Base-by-base conservation (phyloP, 2,797 vertebrate genomes). In the Notolepis coatsorum region DNA sequence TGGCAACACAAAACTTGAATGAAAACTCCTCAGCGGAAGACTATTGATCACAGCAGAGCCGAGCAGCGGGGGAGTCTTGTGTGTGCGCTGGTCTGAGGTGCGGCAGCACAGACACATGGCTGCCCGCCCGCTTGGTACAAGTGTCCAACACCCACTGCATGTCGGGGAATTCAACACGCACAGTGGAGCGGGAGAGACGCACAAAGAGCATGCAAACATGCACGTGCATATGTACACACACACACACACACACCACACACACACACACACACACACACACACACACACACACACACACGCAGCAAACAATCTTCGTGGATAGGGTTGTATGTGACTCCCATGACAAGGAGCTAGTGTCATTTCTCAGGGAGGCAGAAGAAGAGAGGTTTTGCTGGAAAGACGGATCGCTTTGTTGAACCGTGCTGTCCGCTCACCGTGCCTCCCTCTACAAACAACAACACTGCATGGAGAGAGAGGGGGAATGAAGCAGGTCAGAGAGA, bases 1-100 rank as follows among this genome's bases (percentile, higher is more conserved):
- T 41, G 69, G 67, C 54, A 41, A 63, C 57, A 77, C 72, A 68
- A 69, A 69, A 65, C 68, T 75, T 82, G 77, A n/a, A 81, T 77
- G 73, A 84, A 88, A 82, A 63, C 68, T 77, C 64, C 62, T 70
- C 30, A 2, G 58, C 67, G 77, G 61, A 61, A 56, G 52, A 71
- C 43, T 38, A 67, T 57, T 82, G 79, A 87, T 83, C 78, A 79
- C 75, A 69, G 71, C 41, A 56, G 66, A 30, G 30, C 45, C 6
- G 39, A 50, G 30, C 39, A 42, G 49, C 53, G 57, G 20, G 23
- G 31, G 7, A 62, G 73, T 56, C 65, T 55, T 73, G 55, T 65
- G 61, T 67, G 71, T 75, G 63, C 77, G 60, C 64, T 39, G 70
- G 71, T 58, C 71, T 57, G 59, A 65, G 71, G 47, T 45, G 46